These are phyloP conservation scores for Rhinoptilus africanus DNA, from an alignment of 2,113 vertebrate genomes.

Conservation along the genomic window DNA sequence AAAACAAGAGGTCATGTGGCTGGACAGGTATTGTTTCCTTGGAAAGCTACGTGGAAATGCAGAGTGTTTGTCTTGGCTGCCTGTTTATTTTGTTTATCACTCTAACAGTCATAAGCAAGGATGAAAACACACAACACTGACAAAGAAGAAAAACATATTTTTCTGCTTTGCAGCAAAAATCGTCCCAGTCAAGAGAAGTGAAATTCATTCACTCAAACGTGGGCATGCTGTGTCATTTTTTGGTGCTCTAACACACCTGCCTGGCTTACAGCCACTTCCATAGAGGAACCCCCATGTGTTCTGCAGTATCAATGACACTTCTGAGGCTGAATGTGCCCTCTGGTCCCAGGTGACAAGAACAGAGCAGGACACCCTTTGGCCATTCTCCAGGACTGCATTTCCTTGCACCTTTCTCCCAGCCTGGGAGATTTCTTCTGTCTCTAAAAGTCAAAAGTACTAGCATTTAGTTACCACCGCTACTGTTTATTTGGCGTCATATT, in stretches of 20 bases:
- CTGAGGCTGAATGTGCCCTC: neutral
- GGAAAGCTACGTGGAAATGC: neutral
- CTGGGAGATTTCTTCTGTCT: neutral
- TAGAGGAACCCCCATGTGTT: neutral
- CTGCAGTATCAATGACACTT: neutral
- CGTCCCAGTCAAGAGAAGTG: neutral
- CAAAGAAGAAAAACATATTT: neutral
- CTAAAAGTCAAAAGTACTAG: neutral
- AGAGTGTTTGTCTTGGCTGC: neutral
- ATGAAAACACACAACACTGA: neutral
- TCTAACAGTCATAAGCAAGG: neutral
- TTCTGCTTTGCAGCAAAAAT: neutral
- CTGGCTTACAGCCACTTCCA: neutral
- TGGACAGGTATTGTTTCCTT: neutral
- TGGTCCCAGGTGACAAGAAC: neutral
- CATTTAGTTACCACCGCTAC: neutral
- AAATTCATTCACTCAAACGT: neutral
- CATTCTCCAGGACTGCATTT: neutral
- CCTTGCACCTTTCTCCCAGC: neutral
- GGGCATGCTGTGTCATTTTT: neutral
- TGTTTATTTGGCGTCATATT: neutral
- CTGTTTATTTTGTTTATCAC: neutral
- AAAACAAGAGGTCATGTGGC: neutral
- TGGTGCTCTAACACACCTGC: neutral
- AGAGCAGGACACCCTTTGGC: neutral